Percentiles rank a stretch among this genome's conserved stretches.
Conservation (phyloP, 2,113 vertebrate species). For the Sclerurus mexicanus region DNA sequence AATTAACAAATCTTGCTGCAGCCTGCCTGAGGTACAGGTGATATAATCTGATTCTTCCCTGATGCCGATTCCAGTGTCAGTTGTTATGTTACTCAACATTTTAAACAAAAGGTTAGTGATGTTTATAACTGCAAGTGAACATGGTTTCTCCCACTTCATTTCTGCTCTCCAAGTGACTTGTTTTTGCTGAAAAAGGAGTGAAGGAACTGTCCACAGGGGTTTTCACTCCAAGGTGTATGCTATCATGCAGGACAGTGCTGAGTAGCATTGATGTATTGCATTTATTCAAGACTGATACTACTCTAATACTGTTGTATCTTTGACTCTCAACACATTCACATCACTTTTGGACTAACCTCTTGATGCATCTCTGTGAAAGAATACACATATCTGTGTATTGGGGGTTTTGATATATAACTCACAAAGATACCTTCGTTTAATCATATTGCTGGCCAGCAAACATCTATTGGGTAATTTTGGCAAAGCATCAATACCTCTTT, state of each 20-base stretch:
- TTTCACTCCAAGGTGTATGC: background rate
- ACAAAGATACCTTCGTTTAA: background rate
- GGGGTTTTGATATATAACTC: background rate
- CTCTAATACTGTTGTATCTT: background rate
- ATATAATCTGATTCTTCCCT: background rate
- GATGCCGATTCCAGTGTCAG: background rate
- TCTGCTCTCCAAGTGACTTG: background rate
- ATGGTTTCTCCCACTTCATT: background rate
- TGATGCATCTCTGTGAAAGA: background rate
- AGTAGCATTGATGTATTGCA: background rate
- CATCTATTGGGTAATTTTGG: background rate
- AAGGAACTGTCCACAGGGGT: background rate
- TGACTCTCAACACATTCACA: background rate
- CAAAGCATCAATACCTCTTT: background rate
- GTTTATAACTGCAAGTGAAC: background rate
- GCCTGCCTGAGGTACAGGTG: background rate
- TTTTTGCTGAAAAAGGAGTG: background rate
- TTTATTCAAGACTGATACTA: background rate
- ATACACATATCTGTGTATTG: background rate
- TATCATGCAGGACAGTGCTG: background rate
- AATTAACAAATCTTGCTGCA: background rate
- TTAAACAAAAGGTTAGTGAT: background rate
- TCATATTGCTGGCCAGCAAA: background rate
- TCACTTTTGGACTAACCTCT: background rate
- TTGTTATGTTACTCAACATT: background rate